A percentile compares a stretch with the other conserved stretches of the same genome.
These are phyloP conservation scores for Rattus rattus DNA, from an alignment of 2,113 vertebrate species.

Conservation along the genomic window DNA sequence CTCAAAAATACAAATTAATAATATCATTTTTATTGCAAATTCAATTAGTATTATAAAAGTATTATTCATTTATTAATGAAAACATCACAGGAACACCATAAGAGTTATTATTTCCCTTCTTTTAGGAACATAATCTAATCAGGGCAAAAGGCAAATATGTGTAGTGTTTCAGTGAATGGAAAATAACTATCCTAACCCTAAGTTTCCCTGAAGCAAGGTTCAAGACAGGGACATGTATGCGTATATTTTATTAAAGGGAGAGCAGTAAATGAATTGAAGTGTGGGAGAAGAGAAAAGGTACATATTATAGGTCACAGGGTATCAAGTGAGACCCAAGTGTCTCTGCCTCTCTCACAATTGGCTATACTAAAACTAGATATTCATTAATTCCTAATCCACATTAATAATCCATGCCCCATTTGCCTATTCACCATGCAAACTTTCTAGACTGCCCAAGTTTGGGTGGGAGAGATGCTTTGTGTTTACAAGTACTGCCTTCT, in stretches of 20 bases:
- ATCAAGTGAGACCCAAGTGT: background rate
- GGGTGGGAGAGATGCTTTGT: background rate
- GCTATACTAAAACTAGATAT: accelerated
- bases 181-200: background rate
- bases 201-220: background rate
- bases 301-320: background rate
- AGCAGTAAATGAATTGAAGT: background rate
- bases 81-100: background rate
- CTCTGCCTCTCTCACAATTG: background rate
- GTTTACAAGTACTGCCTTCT: background rate
- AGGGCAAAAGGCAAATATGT: background rate
- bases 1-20: background rate
- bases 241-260: background rate
- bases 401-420: background rate
- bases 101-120: background rate
- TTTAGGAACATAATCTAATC: background rate
- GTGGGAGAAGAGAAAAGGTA: background rate
- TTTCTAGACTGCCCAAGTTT: background rate
- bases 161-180: background rate
- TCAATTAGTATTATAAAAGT: background rate
- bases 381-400: background rate
- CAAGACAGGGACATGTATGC: background rate
- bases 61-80: background rate
- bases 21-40: slow-evolving; percentile 17
- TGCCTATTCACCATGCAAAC: too few species aligned